Evolutionary conservation across 2,888 invertebrate genomes (phyloP).

Genomic region (Ophion slaviceki): DNA sequence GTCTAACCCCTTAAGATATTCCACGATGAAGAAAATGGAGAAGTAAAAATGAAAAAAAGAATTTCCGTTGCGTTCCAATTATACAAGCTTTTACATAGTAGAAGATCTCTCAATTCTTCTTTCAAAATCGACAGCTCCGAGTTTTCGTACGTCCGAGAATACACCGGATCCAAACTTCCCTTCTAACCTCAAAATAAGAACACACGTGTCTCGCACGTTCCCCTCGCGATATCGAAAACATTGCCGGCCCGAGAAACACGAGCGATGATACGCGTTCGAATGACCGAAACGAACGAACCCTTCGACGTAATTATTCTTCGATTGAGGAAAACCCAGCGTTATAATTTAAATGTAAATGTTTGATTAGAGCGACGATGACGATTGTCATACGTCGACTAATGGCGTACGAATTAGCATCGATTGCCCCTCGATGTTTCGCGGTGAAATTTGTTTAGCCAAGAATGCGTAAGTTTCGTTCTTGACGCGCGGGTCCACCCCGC

Average conservation of each 20-base stretch:
- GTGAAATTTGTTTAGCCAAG: background rate
- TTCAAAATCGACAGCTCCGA: too few species aligned
- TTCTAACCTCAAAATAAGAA: background rate
- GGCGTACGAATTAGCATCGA: background rate
- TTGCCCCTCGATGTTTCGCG: background rate
- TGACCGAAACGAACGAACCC: background rate
- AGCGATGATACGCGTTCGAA: background rate
- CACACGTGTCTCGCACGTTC: background rate
- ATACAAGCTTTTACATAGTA: too few species aligned
- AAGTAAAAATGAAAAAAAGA: too few species aligned
- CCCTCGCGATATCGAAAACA: background rate
- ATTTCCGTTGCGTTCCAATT: too few species aligned
- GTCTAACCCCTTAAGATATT: too few species aligned
- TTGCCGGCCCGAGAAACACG: background rate
- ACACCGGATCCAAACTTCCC: background rate
- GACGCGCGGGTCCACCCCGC: background rate
- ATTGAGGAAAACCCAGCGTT: background rate
- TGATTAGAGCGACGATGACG: background rate
- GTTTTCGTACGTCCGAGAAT: too few species aligned
- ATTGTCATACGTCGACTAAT: background rate
- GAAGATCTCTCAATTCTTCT: too few species aligned
- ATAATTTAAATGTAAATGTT: conserved; percentile 18
- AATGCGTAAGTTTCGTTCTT: background rate
- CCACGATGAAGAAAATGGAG: too few species aligned
- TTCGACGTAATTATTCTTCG: background rate